Base-by-base conservation (phyloP, 2,888 invertebrate species). In the Yponomeuta malinellus region DNA sequence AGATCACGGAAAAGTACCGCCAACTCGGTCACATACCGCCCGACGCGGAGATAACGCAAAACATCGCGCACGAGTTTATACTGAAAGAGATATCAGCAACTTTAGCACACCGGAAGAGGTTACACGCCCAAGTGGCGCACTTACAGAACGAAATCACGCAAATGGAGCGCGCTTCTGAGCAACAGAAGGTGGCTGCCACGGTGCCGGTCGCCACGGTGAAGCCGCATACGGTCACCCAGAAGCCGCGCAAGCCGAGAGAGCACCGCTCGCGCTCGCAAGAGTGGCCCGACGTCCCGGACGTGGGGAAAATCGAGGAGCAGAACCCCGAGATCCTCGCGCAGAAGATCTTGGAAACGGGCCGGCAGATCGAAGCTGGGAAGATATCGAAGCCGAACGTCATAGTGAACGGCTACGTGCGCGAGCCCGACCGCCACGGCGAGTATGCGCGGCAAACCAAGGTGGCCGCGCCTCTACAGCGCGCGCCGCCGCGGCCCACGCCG, bases 211-310 rank as follows among this genome's bases (percentile, higher is more conserved):
- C 90, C 31, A 90, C 89, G 48, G 87, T 87, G 65, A 89, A 93
- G 84, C 86, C 91, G 75, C 82, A 93, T 80, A 78, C 89, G 48
- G 79, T 87, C 76, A 90, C 90, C 63, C 79, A 90, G 67, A 86
- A 94, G 77, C 90, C 93, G 0, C 93, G 96, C 48, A 95, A 95
- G 78, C 93, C 92, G 72, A 89, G 95, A 29, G 96, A 97, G 76
- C 95, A 95, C 77, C 93, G 97, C 29, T 95, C 96, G 8, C 93
- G 97, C 2, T 96, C 97, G 0, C 97, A 97, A 80, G 97, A 97
- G 81, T 97, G 97, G 97, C 97, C 97, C 0, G 97, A 97, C 78
- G 96, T 97, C 48, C 97, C 97, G 1, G 97, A 97, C 77, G 95
- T 97, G 70, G 96, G 96, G 1, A 97, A 97, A 87, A 97, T 97